Conservation (phyloP, 2,888 invertebrate species). For the Molorchus minor region DNA sequence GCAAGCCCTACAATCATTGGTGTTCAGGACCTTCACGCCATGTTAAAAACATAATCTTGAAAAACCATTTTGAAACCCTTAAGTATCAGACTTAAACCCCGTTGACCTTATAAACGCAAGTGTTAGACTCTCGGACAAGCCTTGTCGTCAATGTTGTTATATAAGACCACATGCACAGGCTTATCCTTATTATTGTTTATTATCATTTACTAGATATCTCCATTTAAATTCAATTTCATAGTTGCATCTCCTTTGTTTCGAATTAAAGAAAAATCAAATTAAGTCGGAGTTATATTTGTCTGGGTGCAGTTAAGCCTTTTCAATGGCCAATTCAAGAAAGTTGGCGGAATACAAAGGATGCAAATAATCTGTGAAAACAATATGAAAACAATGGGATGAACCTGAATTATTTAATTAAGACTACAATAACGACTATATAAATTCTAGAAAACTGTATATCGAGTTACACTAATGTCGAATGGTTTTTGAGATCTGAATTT, state of each 20-base stretch:
- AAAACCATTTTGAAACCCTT: too few species aligned
- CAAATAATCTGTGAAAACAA: slow-evolving; percentile 5
- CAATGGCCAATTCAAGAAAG: background rate
- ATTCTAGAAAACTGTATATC: slow-evolving; percentile 14
- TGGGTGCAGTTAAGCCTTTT: background rate
- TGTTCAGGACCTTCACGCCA: too few species aligned
- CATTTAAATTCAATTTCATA: background rate
- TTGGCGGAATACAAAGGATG: slow-evolving; percentile 1
- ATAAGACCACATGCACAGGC: too few species aligned
- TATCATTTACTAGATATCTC: too few species aligned
- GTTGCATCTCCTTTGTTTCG: background rate
- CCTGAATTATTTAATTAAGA: slow-evolving; percentile 17
- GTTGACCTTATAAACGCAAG: too few species aligned
- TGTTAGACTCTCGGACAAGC: too few species aligned
- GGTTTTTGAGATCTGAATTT: slow-evolving; percentile 8
- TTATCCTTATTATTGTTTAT: too few species aligned
- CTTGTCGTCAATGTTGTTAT: too few species aligned
- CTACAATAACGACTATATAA: slow-evolving; percentile 11
- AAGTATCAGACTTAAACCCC: too few species aligned
- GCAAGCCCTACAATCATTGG: too few species aligned
- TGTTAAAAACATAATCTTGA: too few species aligned
- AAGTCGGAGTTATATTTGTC: background rate
- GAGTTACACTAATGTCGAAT: slow-evolving; percentile 3
- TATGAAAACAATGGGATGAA: slow-evolving; percentile 9
- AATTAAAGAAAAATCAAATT: background rate